Percentiles rank a stretch among this genome's conserved stretches.
Conservation (phyloP, 2,797 vertebrate genomes). For the Diceros bicornis region DNA sequence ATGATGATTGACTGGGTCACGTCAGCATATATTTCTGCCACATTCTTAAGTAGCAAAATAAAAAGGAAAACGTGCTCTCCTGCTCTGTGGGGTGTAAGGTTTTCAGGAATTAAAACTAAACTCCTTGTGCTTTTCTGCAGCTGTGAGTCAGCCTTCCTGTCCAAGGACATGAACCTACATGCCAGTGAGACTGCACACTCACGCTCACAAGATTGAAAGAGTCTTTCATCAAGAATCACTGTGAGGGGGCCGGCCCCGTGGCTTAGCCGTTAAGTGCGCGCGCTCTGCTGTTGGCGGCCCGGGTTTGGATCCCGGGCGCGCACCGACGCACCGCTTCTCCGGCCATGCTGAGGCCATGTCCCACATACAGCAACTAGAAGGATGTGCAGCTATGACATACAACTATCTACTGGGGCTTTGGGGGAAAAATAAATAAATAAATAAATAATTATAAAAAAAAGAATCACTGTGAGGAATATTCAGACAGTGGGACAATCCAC, state of each 20-base stretch:
- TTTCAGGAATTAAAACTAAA: constrained; percentile 80
- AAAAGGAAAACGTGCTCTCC: constrained; percentile 77
- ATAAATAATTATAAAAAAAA: no score
- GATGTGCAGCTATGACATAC: no score
- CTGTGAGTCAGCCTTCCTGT: constrained; percentile 90
- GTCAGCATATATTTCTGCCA: constrained; percentile 87
- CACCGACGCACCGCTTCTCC: no score
- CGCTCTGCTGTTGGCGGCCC: no score
- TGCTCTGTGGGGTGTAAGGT: constrained; percentile 75
- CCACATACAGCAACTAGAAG: no score
- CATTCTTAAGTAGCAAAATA: constrained; percentile 72
- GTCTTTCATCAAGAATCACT: constrained; percentile 42
- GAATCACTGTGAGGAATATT: constrained; percentile 76
- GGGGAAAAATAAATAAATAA: no score
- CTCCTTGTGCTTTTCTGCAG: constrained; percentile 84
- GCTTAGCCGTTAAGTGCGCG: no score
- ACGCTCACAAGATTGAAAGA: constrained; percentile 93
- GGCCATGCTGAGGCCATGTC: no score
- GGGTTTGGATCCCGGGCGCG: no score
- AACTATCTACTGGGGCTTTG: no score
- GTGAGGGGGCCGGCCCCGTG: no score
- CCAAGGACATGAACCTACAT: constrained; percentile 85
- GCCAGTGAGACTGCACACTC: constrained; percentile 90
- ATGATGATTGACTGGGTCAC: constrained; percentile 88
- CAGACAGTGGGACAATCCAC: constrained; percentile 83